phyloP scores from a whole-genome alignment of 2,888 invertebrate genomes.

The Muscina levida region DNA sequence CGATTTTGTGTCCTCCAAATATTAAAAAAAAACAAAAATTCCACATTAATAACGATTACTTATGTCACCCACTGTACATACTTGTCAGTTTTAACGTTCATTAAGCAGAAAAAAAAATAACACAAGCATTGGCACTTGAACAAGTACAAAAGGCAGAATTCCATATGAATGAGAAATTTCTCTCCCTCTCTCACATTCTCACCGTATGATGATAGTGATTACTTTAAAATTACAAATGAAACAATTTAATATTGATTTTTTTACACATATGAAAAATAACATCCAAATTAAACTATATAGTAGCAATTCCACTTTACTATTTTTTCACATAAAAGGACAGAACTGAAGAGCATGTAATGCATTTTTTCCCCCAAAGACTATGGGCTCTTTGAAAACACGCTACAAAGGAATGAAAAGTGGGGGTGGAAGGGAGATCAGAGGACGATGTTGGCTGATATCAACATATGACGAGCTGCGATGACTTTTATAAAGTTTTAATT shows the following conservation, averaged over 20 bases:
- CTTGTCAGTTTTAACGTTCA: conserved; percentile 29
- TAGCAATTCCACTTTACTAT: not conserved
- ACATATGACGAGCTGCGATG: not conserved
- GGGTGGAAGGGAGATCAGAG: too few species aligned
- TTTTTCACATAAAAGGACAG: not conserved
- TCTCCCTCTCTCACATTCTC: too few species aligned
- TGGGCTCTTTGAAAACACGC: too few species aligned
- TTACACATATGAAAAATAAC: not conserved
- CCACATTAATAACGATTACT: not conserved
- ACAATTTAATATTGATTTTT: conserved; percentile 21
- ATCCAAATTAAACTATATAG: not conserved
- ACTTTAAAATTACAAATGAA: conserved; percentile 29
- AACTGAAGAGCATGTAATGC: too few species aligned
- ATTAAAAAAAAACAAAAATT: too few species aligned
- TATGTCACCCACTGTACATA: not conserved
- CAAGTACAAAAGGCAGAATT: conserved; percentile 1
- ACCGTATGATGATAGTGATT: not conserved
- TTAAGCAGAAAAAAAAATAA: conserved; percentile 23
- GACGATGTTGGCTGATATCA: too few species aligned
- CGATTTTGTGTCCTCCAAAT: too few species aligned
- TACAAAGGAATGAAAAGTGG: too few species aligned
- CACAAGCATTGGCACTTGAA: conserved; percentile 23
- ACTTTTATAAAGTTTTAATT: not conserved
- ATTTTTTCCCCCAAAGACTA: too few species aligned
- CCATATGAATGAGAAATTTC: not conserved